phyloP scores from a whole-genome alignment of 2,797 vertebrate genomes.

The Cryptoprocta ferox region DNA sequence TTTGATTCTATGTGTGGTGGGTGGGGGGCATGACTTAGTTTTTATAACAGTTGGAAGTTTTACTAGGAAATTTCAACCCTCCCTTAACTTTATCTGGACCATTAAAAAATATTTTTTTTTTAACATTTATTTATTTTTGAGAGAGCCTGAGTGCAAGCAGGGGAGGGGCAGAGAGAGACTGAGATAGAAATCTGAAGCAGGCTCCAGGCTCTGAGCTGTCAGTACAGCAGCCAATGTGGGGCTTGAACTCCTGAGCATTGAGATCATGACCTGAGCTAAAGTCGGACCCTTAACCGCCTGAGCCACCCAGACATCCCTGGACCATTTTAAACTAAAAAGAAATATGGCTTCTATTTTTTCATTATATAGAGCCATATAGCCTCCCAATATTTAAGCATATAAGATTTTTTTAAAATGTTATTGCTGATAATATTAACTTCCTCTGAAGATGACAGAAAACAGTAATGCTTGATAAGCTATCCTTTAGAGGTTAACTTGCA shows the following conservation, averaged over 20 bases:
- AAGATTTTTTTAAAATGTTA: background rate
- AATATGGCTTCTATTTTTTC: background rate
- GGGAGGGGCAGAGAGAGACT: too few species aligned
- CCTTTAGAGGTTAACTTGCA: background rate
- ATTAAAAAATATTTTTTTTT: too few species aligned
- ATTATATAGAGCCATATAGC: background rate
- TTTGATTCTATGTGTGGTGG: background rate
- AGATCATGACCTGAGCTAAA: too few species aligned
- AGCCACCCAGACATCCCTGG: too few species aligned
- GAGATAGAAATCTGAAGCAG: too few species aligned
- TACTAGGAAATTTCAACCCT: background rate
- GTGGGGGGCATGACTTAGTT: background rate
- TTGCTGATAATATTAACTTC: conserved; percentile 5
- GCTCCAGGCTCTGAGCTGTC: too few species aligned
- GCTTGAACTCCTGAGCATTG: too few species aligned
- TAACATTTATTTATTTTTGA: too few species aligned
- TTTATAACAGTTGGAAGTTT: background rate
- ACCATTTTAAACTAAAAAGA: background rate
- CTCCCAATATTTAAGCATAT: background rate
- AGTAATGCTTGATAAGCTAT: background rate
- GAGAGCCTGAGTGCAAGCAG: too few species aligned
- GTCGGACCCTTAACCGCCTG: too few species aligned
- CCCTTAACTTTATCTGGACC: background rate
- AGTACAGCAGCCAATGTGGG: too few species aligned
- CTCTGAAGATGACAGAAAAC: background rate